Evolutionary conservation across 2,113 vertebrate species (phyloP).

Genomic region (Nothobranchius kuhntae): DNA sequence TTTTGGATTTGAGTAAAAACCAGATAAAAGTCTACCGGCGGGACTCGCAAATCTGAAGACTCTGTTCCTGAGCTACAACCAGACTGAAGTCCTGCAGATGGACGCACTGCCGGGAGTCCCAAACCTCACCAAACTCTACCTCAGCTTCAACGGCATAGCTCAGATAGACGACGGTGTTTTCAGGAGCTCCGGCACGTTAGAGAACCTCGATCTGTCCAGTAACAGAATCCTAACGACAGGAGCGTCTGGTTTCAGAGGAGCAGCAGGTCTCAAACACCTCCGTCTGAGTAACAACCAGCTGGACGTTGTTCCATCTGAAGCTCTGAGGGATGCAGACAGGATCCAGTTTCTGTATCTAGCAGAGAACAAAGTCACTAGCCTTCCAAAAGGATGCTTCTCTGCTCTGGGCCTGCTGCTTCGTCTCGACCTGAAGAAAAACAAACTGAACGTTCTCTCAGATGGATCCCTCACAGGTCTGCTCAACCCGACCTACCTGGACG

Average conservation of each 20-base stretch:
- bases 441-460: slow-evolving; percentile 38
- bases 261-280: slow-evolving; percentile 48
- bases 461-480: slow-evolving; percentile 54
- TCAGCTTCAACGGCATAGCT: slow-evolving; percentile 56
- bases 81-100: slow-evolving; percentile 45
- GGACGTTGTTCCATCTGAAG: slow-evolving; percentile 35
- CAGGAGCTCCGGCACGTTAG: slow-evolving; percentile 38
- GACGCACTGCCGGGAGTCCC: slow-evolving; percentile 52
- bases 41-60: slow-evolving; percentile 51
- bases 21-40: slow-evolving; percentile 33
- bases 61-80: slow-evolving; percentile 63
- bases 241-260: slow-evolving; percentile 49
- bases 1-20: slow-evolving; percentile 70
- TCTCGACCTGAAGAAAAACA: slow-evolving; percentile 67
- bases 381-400: slow-evolving; percentile 55
- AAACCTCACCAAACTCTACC: slow-evolving; percentile 46
- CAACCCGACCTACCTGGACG: slow-evolving; percentile 47
- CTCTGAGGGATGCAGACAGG: slow-evolving; percentile 27
- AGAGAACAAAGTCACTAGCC: no score
- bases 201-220: slow-evolving; percentile 56
- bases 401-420: slow-evolving; percentile 29
- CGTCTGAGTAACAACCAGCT: slow-evolving; percentile 67
- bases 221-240: slow-evolving; percentile 52
- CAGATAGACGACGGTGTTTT: slow-evolving; percentile 61
- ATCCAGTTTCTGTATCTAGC: slow-evolving; percentile 60